A percentile compares a stretch with the other conserved stretches of the same genome.
Evolutionary conservation across 2,113 vertebrate species (phyloP).

Genomic region (Corythaixoides concolor): DNA sequence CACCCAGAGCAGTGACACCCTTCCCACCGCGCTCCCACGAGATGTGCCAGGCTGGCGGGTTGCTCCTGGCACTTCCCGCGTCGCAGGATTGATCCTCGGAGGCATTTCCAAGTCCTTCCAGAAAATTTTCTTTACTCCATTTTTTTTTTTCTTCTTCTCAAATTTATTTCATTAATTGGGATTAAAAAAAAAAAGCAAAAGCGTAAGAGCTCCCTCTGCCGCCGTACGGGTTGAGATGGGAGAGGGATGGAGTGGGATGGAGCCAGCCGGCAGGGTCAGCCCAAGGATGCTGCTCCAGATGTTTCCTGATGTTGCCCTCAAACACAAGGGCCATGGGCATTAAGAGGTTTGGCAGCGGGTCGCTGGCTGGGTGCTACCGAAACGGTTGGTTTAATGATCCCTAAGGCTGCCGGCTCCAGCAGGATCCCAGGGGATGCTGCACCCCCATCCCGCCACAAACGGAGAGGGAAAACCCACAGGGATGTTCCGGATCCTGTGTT

Average conservation of each 20-base stretch:
- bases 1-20: not conserved
- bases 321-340: not conserved
- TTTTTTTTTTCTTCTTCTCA: too few relatives aligned
- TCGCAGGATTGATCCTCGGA: not conserved
- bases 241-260: not conserved
- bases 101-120: not conserved
- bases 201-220: slow-evolving; percentile 39
- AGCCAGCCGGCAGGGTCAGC: not conserved
- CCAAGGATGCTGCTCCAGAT: not conserved
- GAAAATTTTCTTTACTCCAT: not conserved
- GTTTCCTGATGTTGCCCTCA: not conserved
- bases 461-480: not conserved
- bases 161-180: not conserved
- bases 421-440: not conserved
- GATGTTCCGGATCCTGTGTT: accelerated
- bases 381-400: not conserved
- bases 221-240: accelerated
- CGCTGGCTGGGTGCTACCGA: not conserved
- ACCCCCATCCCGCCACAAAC: accelerated
- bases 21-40: accelerated
- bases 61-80: not conserved
- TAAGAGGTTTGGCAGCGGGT: not conserved
- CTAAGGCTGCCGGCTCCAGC: not conserved
- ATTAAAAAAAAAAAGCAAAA: too few relatives aligned
- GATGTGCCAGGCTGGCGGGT: not conserved